A percentile compares a stretch with the other conserved stretches of the same genome.
Evolutionary conservation across 2,888 invertebrate species (phyloP).

Genomic region (Clostera curtula): DNA sequence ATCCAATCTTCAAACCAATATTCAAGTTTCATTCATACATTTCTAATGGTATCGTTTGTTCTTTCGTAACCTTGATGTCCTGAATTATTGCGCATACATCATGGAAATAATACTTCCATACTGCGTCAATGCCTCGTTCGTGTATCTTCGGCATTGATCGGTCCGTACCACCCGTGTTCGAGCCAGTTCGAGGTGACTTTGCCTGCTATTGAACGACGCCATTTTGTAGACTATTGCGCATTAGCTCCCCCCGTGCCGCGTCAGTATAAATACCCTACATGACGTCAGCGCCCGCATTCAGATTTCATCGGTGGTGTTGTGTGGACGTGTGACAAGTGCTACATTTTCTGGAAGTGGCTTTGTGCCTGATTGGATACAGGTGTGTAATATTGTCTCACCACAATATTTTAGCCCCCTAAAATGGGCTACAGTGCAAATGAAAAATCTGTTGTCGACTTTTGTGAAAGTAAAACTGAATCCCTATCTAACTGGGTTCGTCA

Average conservation of each 20-base stretch:
- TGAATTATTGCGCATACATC: too few relatives aligned
- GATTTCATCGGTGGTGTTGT: conserved; percentile 36
- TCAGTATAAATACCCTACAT: conserved; percentile 44
- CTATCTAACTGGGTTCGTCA: conserved; percentile 78
- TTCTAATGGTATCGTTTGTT: too few relatives aligned
- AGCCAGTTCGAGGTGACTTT: too few relatives aligned
- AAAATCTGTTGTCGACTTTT: conserved; percentile 64
- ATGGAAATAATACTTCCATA: too few relatives aligned
- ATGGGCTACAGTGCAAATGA: conserved; percentile 67
- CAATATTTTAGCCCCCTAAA: conserved; percentile 48
- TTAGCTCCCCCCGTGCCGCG: conserved; percentile 29
- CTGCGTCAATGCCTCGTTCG: too few relatives aligned
- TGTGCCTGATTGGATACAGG: conserved; percentile 67
- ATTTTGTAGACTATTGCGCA: conserved; percentile 57
- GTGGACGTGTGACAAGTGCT: conserved; percentile 46
- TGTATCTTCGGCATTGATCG: conserved; percentile 20
- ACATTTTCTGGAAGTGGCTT: conserved; percentile 40
- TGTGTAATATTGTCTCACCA: conserved; percentile 59
- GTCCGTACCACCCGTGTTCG: conserved; percentile 9
- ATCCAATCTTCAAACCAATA: too few relatives aligned
- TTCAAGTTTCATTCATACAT: too few relatives aligned
- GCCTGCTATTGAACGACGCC: conserved; percentile 35
- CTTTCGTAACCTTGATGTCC: too few relatives aligned
- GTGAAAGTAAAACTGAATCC: conserved; percentile 74
- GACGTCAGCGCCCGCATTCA: conserved; percentile 54